phyloP scores from a whole-genome alignment of 2,113 vertebrate genomes.

The Chionomys nivalis region DNA sequence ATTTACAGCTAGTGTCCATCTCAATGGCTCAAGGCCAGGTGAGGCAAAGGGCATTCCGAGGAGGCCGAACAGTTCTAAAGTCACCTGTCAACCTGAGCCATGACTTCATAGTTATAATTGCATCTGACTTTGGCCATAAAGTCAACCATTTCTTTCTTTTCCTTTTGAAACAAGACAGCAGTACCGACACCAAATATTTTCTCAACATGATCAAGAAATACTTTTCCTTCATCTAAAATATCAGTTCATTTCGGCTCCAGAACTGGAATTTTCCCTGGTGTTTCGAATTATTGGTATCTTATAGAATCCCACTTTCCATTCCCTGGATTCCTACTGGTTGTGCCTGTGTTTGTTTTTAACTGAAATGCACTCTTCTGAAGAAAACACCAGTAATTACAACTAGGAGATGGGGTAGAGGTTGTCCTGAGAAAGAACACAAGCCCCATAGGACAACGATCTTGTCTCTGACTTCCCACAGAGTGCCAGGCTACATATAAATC shows the following conservation, averaged over 20 bases:
- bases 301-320: conserved; percentile 4
- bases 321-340: background rate
- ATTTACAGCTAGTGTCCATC: background rate
- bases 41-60: background rate
- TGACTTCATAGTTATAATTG: background rate
- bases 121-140: conserved; percentile 1
- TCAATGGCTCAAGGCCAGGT: background rate
- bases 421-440: background rate
- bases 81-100: background rate
- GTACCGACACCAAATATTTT: background rate
- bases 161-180: background rate
- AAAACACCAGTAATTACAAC: background rate
- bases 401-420: background rate
- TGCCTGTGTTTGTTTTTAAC: background rate
- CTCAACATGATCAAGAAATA: background rate
- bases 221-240: background rate
- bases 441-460: background rate
- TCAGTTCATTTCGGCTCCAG: background rate
- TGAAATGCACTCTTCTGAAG: background rate
- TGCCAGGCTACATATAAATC: background rate
- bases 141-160: background rate
- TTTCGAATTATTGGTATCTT: background rate
- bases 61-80: background rate
- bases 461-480: background rate
- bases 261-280: background rate